Base-by-base conservation (phyloP, 2,113 vertebrate species). In the Rhadina sibilatrix region DNA sequence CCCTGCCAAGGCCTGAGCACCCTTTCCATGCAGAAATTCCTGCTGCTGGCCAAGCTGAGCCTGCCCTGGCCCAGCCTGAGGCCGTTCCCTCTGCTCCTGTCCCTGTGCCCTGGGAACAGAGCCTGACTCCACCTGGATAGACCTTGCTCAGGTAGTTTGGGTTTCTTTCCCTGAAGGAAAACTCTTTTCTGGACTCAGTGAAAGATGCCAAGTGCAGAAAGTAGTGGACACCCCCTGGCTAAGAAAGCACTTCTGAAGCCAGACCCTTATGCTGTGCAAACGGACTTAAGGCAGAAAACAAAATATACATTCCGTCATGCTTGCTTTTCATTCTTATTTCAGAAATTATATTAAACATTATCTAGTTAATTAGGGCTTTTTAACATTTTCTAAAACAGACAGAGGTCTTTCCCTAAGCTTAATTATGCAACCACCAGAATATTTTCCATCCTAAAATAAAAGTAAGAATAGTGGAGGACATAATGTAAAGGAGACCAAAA, bases 41-140 rank as follows among this genome's bases (percentile, higher is more conserved):
- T 81, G 8, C 65, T 71, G 65, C 0, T 54, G 49, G 0, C 56
- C 74, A 24, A 0, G 8, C 75, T 71, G 57, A n/a, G 5, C 75
- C 85, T 79, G 0, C 65, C 65, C 65, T 71, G 72, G 57, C 11
- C 11, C 75, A 79, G 42, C 35, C n/a, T 30, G 65, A 47, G 65
- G 65, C 76, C 11, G 3, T 71, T 88, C 57, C 75, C 75, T 56
- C 75, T 79, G 2, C 40, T 80, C 57, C 85, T 80, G 75, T 37
- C 75, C 85, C 75, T 49, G 75, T 79, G 35, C 35, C 33, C 49
- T 71, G 66, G 22, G 5, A 71, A 49, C 75, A 80, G 2, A 80
- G 13, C 49, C 49, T 0, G 0, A 15, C 9, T 5, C 9, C 38
- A 5, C 23, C 23, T 6, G 8, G 40, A 3, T 15, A 1, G 9